Percentiles rank a stretch among this genome's conserved stretches.
Evolutionary conservation across 2,113 vertebrate genomes (phyloP).

Genomic region (Atherinomorus stipes): DNA sequence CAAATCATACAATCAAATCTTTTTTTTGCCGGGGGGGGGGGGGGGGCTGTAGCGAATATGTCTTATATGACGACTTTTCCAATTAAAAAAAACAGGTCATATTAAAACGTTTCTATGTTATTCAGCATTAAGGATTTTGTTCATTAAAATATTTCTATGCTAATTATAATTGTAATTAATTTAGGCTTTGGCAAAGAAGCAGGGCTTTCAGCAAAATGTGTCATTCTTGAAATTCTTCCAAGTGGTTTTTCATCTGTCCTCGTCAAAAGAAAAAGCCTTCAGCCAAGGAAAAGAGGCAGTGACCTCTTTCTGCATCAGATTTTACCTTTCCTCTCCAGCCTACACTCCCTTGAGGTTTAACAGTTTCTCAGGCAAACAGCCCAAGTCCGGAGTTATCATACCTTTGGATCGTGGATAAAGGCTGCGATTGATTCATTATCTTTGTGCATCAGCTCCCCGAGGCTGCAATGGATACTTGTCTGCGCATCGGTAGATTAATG

Average conservation of each 20-base stretch:
- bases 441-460: constrained; percentile 60
- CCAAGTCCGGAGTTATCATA: constrained; percentile 66
- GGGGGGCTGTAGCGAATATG: background rate
- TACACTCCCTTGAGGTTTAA: constrained; percentile 49
- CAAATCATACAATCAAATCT: too few relatives aligned
- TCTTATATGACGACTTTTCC: too few relatives aligned
- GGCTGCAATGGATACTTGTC: constrained; percentile 68
- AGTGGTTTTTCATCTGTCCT: background rate
- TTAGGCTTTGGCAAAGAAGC: background rate
- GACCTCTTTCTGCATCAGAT: constrained; percentile 60
- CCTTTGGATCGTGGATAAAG: constrained; percentile 75
- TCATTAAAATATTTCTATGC: background rate
- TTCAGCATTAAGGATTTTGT: too few relatives aligned
- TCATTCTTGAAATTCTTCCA: background rate
- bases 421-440: constrained; percentile 80
- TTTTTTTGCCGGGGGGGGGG: too few relatives aligned
- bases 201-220: background rate
- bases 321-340: constrained; percentile 65
- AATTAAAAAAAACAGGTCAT: too few relatives aligned
- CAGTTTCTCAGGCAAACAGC: constrained; percentile 56
- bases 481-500: constrained; percentile 62
- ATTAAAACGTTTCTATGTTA: background rate
- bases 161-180: background rate
- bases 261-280: background rate
- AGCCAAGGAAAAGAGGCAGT: constrained; percentile 28